Conservation (phyloP, 2,113 vertebrate genomes). For the Tricholaema leucomelas region DNA sequence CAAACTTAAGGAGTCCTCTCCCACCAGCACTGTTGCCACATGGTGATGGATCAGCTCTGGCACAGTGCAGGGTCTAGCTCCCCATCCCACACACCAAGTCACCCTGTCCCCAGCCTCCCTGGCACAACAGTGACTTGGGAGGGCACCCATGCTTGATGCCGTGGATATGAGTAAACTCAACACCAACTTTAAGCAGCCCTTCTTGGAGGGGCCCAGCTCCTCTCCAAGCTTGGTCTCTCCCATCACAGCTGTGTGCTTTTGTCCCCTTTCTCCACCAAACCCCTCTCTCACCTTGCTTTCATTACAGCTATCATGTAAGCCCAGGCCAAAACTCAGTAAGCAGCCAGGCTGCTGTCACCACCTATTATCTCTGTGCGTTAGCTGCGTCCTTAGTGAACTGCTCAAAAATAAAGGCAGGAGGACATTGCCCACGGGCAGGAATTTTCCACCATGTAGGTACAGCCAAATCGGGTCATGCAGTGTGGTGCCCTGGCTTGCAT, state of each 20-base stretch:
- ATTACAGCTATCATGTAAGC: neutral
- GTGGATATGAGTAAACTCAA: neutral
- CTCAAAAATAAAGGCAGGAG: constrained; percentile 38
- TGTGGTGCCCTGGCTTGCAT: neutral
- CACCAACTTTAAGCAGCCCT: neutral
- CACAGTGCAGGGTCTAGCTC: accelerated
- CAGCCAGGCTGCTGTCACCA: constrained; percentile 58
- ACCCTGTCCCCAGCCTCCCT: neutral
- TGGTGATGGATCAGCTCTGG: neutral
- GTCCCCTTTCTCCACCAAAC: neutral
- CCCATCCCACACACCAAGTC: neutral
- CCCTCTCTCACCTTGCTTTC: neutral
- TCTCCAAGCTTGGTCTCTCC: neutral
- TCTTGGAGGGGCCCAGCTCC: neutral
- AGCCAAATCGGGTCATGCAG: neutral
- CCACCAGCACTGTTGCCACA: neutral
- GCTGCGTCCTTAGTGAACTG: neutral
- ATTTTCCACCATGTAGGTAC: constrained; percentile 9
- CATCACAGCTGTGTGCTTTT: neutral
- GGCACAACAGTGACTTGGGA: neutral
- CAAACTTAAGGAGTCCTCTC: neutral
- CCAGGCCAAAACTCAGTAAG: neutral
- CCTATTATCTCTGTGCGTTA: constrained; percentile 31
- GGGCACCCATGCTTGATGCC: neutral
- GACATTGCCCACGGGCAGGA: neutral